These are phyloP conservation scores for Chirona hameri DNA, from an alignment of 2,888 invertebrate genomes.

Conservation along the genomic window DNA sequence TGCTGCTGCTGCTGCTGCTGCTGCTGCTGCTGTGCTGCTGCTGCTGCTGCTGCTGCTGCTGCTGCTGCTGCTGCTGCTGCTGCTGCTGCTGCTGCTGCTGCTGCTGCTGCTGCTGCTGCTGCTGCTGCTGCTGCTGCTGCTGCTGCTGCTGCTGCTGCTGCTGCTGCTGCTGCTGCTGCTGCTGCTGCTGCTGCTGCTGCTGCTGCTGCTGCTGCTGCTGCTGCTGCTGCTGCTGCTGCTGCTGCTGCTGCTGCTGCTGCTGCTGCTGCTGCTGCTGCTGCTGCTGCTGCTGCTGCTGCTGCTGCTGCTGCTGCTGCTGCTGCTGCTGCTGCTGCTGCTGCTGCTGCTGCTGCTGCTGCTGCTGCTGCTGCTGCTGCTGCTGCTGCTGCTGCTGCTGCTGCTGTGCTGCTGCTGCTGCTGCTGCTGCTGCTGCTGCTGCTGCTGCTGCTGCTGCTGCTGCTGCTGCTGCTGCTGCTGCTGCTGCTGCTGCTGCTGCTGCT, in stretches of 20 bases:
- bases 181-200: constrained; percentile 7
- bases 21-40: too few species aligned
- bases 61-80: not conserved
- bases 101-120: constrained; percentile 24
- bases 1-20: constrained; percentile 24
- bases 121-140: not conserved
- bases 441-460: not conserved
- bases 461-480: not conserved
- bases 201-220: not conserved
- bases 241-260: constrained; percentile 4
- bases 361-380: not conserved
- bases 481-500: not conserved
- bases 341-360: not conserved
- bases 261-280: not conserved
- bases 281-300: not conserved
- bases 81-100: not conserved
- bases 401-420: too few species aligned
- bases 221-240: constrained; percentile 1
- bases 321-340: constrained; percentile 13
- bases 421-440: constrained; percentile 24
- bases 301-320: not conserved
- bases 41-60: not conserved
- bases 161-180: not conserved
- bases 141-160: not conserved
- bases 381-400: too few species aligned